Percentiles rank a stretch among this genome's conserved stretches.
Conservation (phyloP, 2,888 invertebrate genomes). For the Ariolimax columbianus region DNA sequence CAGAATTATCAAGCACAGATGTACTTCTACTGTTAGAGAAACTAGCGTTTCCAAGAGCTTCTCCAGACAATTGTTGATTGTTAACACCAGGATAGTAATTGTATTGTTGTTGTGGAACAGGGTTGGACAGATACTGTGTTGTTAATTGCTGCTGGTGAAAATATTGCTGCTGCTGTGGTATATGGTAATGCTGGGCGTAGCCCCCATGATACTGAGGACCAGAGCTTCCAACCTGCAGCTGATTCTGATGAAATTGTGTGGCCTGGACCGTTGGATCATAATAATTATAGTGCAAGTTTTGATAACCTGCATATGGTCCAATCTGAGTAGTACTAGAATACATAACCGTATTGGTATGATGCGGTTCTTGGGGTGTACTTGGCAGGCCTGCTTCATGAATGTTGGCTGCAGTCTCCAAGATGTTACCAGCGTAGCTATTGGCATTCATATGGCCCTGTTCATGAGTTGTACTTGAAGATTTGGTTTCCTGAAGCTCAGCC, state of each 20-base stretch:
- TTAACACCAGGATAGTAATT: background rate
- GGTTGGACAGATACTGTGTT: background rate
- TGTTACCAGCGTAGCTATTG: too few species aligned
- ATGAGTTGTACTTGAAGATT: background rate
- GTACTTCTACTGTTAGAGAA: background rate
- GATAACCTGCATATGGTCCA: background rate
- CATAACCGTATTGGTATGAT: background rate
- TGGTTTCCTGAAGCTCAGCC: background rate
- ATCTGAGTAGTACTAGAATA: background rate
- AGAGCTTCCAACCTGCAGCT: background rate
- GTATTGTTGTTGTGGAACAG: background rate
- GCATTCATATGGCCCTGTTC: too few species aligned
- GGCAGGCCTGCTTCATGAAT: background rate
- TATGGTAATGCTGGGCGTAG: background rate
- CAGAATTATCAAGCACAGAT: background rate
- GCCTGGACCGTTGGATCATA: background rate
- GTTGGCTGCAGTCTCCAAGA: too few species aligned
- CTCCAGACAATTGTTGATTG: background rate
- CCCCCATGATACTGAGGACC: background rate
- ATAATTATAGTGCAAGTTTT: background rate
- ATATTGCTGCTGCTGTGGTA: constrained; percentile 9
- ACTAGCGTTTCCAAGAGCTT: background rate
- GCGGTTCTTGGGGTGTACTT: background rate
- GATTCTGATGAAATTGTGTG: background rate
- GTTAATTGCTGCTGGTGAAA: constrained; percentile 4